Conservation (phyloP, 2,797 vertebrate species). For the Lagocephalus sceleratus region DNA sequence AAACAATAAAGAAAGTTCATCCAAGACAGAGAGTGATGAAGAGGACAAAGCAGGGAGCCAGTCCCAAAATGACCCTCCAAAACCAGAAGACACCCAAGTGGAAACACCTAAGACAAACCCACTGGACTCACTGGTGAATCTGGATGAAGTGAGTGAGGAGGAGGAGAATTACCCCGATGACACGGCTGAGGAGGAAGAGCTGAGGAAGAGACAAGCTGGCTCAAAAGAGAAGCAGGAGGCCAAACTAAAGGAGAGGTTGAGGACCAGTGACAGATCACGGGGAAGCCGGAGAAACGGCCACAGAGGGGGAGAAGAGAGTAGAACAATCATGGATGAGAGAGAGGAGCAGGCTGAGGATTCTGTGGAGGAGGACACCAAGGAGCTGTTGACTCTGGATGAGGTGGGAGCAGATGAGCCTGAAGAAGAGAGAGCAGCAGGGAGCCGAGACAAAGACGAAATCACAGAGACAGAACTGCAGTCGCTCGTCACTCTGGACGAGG, state of each 20-base stretch:
- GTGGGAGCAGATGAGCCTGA: slow-evolving; percentile 57
- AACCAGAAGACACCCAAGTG: not conserved
- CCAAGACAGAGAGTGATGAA: not conserved
- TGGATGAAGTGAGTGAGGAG: slow-evolving; percentile 82
- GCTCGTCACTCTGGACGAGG: slow-evolving; percentile 28
- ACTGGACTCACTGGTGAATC: slow-evolving; percentile 52
- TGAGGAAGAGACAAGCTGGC: slow-evolving; percentile 27
- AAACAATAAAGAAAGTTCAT: not conserved
- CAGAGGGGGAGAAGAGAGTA: slow-evolving; percentile 12
- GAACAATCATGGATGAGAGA: not conserved
- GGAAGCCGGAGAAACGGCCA: slow-evolving; percentile 21
- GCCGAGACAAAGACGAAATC: slow-evolving; percentile 57
- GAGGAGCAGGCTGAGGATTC: slow-evolving; percentile 1
- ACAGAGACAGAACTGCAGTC: not conserved
- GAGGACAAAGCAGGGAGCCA: not conserved
- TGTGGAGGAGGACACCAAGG: slow-evolving; percentile 5
- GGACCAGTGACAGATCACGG: slow-evolving; percentile 30
- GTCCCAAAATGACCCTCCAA: not conserved
- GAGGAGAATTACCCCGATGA: slow-evolving; percentile 71
- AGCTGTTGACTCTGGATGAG: slow-evolving; percentile 70
- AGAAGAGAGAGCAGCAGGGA: slow-evolving; percentile 29
- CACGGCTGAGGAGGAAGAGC: slow-evolving; percentile 24
- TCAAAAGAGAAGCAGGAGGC: slow-evolving; percentile 45
- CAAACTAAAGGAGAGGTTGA: not conserved
- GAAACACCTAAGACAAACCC: not conserved